phyloP scores from a whole-genome alignment of 2,888 invertebrate genomes.

The Timema podura region DNA sequence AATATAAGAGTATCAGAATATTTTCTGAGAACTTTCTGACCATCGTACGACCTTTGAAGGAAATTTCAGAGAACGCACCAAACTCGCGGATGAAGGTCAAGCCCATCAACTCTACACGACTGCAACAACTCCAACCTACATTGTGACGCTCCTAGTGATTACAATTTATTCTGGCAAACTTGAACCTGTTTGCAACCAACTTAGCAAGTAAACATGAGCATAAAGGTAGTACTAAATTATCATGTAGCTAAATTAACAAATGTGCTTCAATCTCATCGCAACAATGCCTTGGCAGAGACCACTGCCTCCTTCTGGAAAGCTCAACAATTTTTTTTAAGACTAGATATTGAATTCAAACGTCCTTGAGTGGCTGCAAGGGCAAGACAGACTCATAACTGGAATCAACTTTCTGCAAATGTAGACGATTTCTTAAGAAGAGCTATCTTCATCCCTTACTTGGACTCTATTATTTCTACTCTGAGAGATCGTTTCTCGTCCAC shows the following conservation, averaged over 20 bases:
- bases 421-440: not conserved
- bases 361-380: not conserved
- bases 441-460: conserved; percentile 14
- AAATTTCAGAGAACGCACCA: not conserved
- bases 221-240: conserved; percentile 6
- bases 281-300: not conserved
- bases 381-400: not conserved
- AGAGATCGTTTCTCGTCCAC: not conserved
- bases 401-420: not conserved
- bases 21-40: conserved; percentile 5
- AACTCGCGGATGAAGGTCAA: not conserved
- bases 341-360: conserved; percentile 16
- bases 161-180: conserved; percentile 11
- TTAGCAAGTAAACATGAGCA: not conserved
- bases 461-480: conserved; percentile 21
- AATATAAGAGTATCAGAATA: conserved; percentile 12
- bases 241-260: conserved; percentile 8
- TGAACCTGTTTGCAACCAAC: conserved; percentile 15
- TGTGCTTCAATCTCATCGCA: conserved; percentile 9
- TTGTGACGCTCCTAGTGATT: conserved; percentile 15
- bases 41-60: conserved; percentile 1
- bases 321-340: not conserved
- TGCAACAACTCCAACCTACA: conserved; percentile 16
- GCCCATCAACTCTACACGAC: not conserved
- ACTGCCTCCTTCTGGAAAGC: not conserved